Percentiles rank a stretch among this genome's conserved stretches.
Evolutionary conservation across 2,888 invertebrate species (phyloP).

Genomic region (Dicranocentrus wangi): DNA sequence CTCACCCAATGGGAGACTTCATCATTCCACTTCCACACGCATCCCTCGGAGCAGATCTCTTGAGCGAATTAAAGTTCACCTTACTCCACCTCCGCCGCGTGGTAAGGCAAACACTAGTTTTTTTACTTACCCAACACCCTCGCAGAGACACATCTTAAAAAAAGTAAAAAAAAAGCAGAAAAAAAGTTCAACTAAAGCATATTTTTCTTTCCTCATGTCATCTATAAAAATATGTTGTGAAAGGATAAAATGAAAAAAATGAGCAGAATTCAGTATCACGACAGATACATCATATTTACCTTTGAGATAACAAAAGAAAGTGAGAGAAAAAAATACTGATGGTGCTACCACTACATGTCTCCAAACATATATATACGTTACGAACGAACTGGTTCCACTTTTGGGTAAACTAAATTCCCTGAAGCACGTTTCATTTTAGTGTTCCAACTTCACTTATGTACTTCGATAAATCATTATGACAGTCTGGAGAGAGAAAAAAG

Average conservation of each 20-base stretch:
- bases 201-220: not conserved
- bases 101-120: slow-evolving; percentile 62
- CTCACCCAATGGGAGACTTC: slow-evolving; percentile 68
- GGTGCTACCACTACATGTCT: too few relatives aligned
- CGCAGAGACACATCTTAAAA: too few relatives aligned
- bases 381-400: not conserved
- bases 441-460: slow-evolving; percentile 4
- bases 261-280: not conserved
- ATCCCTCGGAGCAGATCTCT: slow-evolving; percentile 72
- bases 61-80: slow-evolving; percentile 72
- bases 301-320: not conserved
- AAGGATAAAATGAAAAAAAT: slow-evolving; percentile 19
- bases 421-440: slow-evolving; percentile 31
- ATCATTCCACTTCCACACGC: slow-evolving; percentile 67
- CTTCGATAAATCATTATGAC: slow-evolving; percentile 17
- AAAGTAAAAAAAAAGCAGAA: too few relatives aligned
- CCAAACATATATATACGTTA: not conserved
- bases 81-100: slow-evolving; percentile 71
- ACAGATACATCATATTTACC: slow-evolving; percentile 21
- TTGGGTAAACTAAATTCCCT: slow-evolving; percentile 20
- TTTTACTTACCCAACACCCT: too few relatives aligned
- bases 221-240: slow-evolving; percentile 7
- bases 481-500: not conserved
- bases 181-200: not conserved
- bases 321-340: too few relatives aligned